phyloP scores from a whole-genome alignment of 2,113 vertebrate species.

The Struthio camelus region DNA sequence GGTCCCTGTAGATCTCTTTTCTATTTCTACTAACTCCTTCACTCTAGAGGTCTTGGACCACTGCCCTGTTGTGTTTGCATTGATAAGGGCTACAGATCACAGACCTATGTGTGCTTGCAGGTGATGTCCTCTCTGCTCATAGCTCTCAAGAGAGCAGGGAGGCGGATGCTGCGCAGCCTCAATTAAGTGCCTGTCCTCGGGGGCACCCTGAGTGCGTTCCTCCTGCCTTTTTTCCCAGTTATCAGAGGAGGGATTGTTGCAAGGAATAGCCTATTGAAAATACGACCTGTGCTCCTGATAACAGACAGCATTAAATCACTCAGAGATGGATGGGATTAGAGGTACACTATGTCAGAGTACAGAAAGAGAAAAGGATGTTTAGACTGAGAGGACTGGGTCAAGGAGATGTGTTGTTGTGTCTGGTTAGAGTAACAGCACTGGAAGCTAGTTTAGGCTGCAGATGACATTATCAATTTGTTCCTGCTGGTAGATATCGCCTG shows the following conservation, averaged over 20 bases:
- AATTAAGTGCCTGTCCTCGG: neutral
- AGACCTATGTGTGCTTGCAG: neutral
- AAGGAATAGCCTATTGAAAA: neutral
- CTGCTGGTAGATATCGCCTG: neutral
- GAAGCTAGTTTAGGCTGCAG: neutral
- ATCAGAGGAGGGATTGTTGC: neutral
- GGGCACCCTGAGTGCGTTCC: neutral
- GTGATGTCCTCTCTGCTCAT: neutral
- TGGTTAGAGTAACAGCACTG: neutral
- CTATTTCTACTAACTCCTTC: neutral
- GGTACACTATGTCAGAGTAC: neutral
- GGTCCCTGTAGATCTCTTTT: neutral
- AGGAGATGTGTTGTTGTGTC: neutral
- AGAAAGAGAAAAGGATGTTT: neutral
- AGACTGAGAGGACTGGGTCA: neutral
- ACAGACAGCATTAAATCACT: neutral
- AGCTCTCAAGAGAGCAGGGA: no score
- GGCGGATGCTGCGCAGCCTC: neutral
- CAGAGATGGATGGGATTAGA: neutral
- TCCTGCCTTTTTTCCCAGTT: neutral
- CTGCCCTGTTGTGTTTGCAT: neutral
- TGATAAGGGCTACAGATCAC: neutral
- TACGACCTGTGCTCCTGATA: neutral
- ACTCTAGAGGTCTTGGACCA: neutral
- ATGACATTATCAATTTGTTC: neutral